These are phyloP conservation scores for Chymomyza amoena DNA, from an alignment of 2,888 invertebrate genomes.

Conservation along the genomic window DNA sequence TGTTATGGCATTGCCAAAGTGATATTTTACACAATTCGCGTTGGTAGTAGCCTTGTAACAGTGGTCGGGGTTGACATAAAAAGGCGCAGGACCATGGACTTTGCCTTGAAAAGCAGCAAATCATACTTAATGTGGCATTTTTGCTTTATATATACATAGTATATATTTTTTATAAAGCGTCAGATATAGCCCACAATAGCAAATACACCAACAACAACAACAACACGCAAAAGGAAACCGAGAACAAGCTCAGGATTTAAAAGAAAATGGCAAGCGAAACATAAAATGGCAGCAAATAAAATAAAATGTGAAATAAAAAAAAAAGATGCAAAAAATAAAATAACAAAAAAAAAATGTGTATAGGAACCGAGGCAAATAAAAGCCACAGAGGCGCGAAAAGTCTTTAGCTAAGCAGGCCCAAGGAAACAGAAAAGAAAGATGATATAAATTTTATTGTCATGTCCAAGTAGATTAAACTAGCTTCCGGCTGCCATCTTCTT, in stretches of 20 bases:
- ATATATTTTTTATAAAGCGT: slow-evolving; percentile 36
- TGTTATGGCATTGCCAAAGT: slow-evolving; percentile 6
- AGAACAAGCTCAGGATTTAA: slow-evolving; percentile 60
- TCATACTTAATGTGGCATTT: slow-evolving; percentile 73
- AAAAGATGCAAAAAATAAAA: slow-evolving; percentile 58
- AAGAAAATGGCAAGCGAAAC: slow-evolving; percentile 40
- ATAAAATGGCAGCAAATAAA: slow-evolving; percentile 22
- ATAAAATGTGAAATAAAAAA: slow-evolving; percentile 34
- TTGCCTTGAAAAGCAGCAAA: slow-evolving; percentile 65
- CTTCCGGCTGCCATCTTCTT: slow-evolving; percentile 22
- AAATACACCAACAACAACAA: neutral
- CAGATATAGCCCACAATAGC: neutral
- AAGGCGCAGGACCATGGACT: slow-evolving; percentile 30
- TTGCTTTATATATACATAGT: slow-evolving; percentile 56
- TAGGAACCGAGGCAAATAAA: slow-evolving; percentile 55
- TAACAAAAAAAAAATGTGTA: slow-evolving; percentile 41
- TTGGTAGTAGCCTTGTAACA: neutral
- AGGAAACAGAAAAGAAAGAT: slow-evolving; percentile 43
- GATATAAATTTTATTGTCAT: slow-evolving; percentile 74
- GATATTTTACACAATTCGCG: slow-evolving; percentile 27
- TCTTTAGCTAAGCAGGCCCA: slow-evolving; percentile 58
- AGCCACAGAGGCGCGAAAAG: slow-evolving; percentile 66
- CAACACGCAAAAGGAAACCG: slow-evolving; percentile 12
- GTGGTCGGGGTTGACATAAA: neutral
- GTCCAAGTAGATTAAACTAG: slow-evolving; percentile 74